Conservation (phyloP, 2,113 vertebrate species). For the Sander vitreus region DNA sequence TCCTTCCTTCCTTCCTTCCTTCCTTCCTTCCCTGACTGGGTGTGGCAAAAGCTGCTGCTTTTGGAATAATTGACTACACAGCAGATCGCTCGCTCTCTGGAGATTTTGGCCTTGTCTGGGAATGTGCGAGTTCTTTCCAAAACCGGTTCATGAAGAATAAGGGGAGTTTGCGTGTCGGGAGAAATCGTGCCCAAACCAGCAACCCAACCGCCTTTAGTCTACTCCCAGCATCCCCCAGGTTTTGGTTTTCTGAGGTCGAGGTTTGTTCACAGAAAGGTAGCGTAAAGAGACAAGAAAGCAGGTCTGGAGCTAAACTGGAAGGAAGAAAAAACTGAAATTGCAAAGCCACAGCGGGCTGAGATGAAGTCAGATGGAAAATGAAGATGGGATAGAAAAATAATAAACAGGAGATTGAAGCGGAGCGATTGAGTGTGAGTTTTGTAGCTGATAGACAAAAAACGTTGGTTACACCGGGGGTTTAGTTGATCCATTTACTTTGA, state of each 20-base stretch:
- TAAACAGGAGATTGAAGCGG: constrained; percentile 51
- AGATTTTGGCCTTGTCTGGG: constrained; percentile 19
- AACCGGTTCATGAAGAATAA: background rate
- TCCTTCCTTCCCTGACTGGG: constrained; percentile 28
- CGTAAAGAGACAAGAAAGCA: background rate
- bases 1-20: constrained; percentile 20
- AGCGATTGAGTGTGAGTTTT: constrained; percentile 37
- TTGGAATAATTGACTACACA: constrained; percentile 37
- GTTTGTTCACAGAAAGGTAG: background rate
- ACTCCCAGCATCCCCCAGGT: background rate
- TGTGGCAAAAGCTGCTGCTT: constrained; percentile 42
- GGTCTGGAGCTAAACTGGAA: background rate
- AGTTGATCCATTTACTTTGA: background rate
- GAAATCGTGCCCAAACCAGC: background rate
- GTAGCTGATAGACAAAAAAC: constrained; percentile 19
- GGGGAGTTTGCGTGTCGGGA: constrained; percentile 1
- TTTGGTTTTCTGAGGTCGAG: background rate
- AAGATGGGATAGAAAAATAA: constrained; percentile 63
- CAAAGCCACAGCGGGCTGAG: constrained; percentile 10
- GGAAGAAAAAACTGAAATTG: constrained; percentile 6
- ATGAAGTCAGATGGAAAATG: constrained; percentile 58
- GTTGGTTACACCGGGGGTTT: background rate
- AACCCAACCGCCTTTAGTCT: background rate
- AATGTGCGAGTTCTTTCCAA: constrained; percentile 20
- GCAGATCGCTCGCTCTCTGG: constrained; percentile 11